Conservation (phyloP, 2,797 vertebrate genomes). For the Oreochromis grahami region DNA sequence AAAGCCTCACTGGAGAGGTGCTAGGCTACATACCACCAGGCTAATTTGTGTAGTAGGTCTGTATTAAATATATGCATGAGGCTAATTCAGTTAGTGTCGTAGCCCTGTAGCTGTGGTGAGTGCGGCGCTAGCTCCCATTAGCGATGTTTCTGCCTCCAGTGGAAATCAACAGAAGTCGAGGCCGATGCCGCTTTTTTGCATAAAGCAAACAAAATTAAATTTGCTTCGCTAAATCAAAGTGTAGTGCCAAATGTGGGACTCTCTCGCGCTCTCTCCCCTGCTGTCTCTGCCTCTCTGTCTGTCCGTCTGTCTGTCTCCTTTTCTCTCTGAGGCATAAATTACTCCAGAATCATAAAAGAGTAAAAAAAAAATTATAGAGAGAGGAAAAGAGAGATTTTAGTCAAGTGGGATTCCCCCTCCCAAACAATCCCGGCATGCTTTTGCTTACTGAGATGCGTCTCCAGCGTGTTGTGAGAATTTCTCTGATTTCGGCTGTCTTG, state of each 20-base stretch:
- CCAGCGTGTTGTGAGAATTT: constrained; percentile 26
- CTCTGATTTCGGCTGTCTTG: constrained; percentile 38
- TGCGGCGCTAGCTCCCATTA: constrained; percentile 91
- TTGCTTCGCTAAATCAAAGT: constrained; percentile 96
- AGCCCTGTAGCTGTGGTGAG: constrained; percentile 64
- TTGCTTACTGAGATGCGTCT: constrained; percentile 47
- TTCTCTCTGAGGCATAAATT: constrained; percentile 94
- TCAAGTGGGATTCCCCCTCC: constrained; percentile 88
- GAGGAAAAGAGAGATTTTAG: constrained; percentile 74
- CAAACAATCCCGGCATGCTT: constrained; percentile 75
- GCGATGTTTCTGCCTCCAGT: constrained; percentile 90
- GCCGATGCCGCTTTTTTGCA: constrained; percentile 88
- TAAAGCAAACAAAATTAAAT: constrained; percentile 99
- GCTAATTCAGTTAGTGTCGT: constrained; percentile 90
- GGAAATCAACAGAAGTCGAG: constrained; percentile 91
- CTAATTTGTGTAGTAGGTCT: constrained; percentile 81
- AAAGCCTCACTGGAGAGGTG: constrained; percentile 69
- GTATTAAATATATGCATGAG: constrained; percentile 96
- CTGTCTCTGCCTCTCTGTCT: constrained; percentile 10
- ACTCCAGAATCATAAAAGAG: constrained; percentile 95
- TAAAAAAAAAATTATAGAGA: constrained; percentile 62
- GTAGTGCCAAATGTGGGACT: constrained; percentile 75
- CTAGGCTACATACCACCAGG: constrained; percentile 71
- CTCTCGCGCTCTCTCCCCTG: constrained; percentile 3
- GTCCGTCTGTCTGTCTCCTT: constrained; percentile 40